phyloP scores from a whole-genome alignment of 2,888 invertebrate genomes.

The Leuctra nigra region DNA sequence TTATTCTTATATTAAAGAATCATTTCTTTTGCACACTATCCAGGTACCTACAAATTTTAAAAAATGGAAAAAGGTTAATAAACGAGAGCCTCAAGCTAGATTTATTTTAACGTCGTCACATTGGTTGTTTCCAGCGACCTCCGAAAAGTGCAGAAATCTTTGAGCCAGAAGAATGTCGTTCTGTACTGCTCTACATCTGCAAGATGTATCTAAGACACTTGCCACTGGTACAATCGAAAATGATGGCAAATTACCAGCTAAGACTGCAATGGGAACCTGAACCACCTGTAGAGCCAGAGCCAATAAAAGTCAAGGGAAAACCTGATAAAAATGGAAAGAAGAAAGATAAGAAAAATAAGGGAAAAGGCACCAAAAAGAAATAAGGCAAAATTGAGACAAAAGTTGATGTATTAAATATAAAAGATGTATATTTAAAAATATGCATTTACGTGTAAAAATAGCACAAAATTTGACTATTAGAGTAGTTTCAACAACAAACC shows the following conservation, averaged over 20 bases:
- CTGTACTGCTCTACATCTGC: constrained; percentile 33
- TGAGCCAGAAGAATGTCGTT: constrained; percentile 32
- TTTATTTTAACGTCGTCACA: constrained; percentile 10
- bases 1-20: constrained; percentile 33
- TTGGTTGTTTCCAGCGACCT: constrained; percentile 36
- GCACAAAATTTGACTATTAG: background rate
- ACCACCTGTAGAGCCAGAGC: background rate
- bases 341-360: constrained; percentile 1
- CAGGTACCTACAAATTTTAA: constrained; percentile 30
- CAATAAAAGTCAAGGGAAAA: background rate
- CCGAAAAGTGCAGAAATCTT: constrained; percentile 35
- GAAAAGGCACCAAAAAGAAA: constrained; percentile 8
- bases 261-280: constrained; percentile 9
- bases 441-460: background rate
- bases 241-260: constrained; percentile 33
- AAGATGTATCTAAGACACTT: constrained; percentile 35
- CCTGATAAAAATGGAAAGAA: background rate
- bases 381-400: background rate
- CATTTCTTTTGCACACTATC: constrained; percentile 33
- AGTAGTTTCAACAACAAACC: background rate
- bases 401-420: background rate
- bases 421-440: too few species aligned
- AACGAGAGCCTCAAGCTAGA: background rate
- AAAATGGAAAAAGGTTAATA: background rate
- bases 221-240: constrained; percentile 33